Evolutionary conservation across 2,797 vertebrate genomes (phyloP), one percentile per base, ranked within the genome.

Genomic region (Geotria australis): DNA sequence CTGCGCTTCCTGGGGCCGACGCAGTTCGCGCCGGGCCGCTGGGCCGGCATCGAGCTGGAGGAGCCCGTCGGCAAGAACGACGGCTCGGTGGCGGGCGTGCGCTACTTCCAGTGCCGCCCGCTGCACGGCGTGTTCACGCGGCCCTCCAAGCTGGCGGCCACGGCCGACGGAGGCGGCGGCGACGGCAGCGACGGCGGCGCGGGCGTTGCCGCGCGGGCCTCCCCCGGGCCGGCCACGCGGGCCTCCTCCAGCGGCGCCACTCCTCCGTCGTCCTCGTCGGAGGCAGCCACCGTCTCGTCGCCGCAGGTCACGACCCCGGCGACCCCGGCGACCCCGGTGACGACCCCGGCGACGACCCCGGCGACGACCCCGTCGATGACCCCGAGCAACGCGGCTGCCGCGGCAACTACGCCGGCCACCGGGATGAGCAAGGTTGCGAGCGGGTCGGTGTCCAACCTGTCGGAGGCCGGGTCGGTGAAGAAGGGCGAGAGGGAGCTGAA

Each of bases 1-100:
- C 83, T 96, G 63, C 80, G 80, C 62, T 96, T 93, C 60, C 68
- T 93, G 1, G 89, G 89, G 2, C 76, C 77, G 14, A 86, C 88
- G 0, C 88, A 95, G 63, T 96, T 96, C 47, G 86, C 89, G 1
- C 88, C 85, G 0, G 89, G 91, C 48, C 86, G 95, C 61, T 98
- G 91, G 91, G 91, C 91, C 1, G 91, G 91, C 46, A 91, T 96
- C 9, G 86, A 96, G 61, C 66, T 96, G 48, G 88, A 98, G 3
- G 89, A 98, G 63, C 69, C 84, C 6, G 94, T 95, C 7, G 89
- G 88, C 10, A 98, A 98, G 71, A 98, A 96, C 1, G 89, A 98
- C 0, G 91, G 91, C 7, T 89, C 86, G 0, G 91, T 96, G 66
- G 85, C 84, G 1, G 85, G 89, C 2, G 79, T 95, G 47, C 78